A percentile compares a stretch with the other conserved stretches of the same genome.
Evolutionary conservation across 1,140 invertebrate species (phyloP).

Genomic region (Potamilus streckersoni): DNA sequence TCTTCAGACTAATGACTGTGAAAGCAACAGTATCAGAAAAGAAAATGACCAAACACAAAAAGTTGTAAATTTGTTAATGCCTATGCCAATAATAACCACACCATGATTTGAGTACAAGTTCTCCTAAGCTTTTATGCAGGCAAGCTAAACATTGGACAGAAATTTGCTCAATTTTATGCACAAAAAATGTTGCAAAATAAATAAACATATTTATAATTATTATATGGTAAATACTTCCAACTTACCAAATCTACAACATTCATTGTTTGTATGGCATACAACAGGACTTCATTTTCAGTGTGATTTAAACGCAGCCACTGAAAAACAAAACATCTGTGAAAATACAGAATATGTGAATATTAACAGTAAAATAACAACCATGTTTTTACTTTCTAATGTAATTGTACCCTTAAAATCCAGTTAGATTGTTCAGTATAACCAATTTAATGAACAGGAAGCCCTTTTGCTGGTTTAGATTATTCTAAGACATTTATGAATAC

Average conservation of each 20-base stretch:
- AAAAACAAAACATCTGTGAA: constrained; percentile 14
- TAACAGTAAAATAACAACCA: background rate
- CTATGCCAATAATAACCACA: too few species aligned
- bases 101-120: background rate
- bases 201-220: background rate
- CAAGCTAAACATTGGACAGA: background rate
- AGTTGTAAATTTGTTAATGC: too few species aligned
- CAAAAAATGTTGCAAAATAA: background rate
- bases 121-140: background rate
- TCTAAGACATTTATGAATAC: too few species aligned
- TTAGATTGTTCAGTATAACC: background rate
- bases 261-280: constrained; percentile 94
- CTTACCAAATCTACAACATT: constrained; percentile 96
- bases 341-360: too few species aligned
- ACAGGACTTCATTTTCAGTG: constrained; percentile 87
- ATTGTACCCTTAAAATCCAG: background rate
- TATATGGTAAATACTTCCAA: constrained; percentile 28
- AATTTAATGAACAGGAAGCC: too few species aligned
- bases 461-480: too few species aligned
- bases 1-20: too few species aligned
- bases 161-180: background rate
- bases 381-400: background rate
- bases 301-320: constrained; percentile 51
- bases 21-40: too few species aligned
- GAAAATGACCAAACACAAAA: too few species aligned